Evolutionary conservation across 2,113 vertebrate species (phyloP).

Genomic region (Thalassoma bifasciatum): DNA sequence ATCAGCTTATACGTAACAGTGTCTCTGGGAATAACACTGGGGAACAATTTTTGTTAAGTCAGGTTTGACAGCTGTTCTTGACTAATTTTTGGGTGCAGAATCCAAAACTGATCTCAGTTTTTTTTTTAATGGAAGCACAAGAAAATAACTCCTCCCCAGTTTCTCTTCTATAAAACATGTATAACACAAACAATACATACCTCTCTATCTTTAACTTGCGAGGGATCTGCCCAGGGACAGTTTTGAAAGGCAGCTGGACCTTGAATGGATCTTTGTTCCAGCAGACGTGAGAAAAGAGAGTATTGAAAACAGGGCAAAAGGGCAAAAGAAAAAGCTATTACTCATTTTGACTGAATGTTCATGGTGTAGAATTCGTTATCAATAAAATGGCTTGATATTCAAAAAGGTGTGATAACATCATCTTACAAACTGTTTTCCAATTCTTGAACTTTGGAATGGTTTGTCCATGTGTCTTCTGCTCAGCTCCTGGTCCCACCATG

Average conservation of each 20-base stretch:
- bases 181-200: conserved; percentile 68
- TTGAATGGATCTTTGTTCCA: conserved; percentile 85
- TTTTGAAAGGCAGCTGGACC: conserved; percentile 86
- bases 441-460: conserved; percentile 72
- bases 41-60: too few species aligned
- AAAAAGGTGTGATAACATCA: not conserved
- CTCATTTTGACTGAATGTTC: not conserved
- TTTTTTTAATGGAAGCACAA: not conserved
- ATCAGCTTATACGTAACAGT: not conserved
- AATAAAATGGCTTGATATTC: not conserved
- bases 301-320: not conserved
- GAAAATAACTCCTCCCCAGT: not conserved
- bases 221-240: conserved; percentile 82
- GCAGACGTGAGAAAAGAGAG: conserved; percentile 76
- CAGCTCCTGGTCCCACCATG: conserved; percentile 56
- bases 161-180: not conserved
- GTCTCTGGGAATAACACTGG: too few species aligned
- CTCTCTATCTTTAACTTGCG: conserved; percentile 87
- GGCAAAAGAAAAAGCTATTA: too few species aligned
- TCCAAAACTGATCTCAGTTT: too few species aligned
- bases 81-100: too few species aligned
- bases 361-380: too few species aligned
- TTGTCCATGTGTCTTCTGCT: conserved; percentile 78
- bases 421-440: conserved; percentile 83
- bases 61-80: too few species aligned